Base-by-base conservation (phyloP, 2,113 vertebrate genomes). In the Macquaria australasica region DNA sequence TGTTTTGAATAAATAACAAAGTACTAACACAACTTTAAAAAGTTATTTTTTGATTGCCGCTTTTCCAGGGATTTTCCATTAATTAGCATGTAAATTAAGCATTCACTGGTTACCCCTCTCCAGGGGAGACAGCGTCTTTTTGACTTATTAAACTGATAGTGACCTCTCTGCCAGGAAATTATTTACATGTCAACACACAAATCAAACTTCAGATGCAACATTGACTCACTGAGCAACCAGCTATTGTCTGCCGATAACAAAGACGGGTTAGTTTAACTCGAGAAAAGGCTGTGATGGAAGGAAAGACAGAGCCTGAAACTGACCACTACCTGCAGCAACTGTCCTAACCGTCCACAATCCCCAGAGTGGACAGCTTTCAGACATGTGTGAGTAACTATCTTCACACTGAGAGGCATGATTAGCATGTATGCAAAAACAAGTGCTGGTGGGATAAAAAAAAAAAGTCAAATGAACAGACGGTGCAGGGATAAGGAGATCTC, bases 161-260 rank as follows among this genome's bases (percentile, higher is more conserved):
- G 72, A 87, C 87, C 84, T 77, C 55, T 74, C n/a, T 9, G 81
- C 70, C 43, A 60, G 67, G 3, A 79, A 69, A 87, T 91, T 71
- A 84, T 77, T 88, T 84, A 87, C 81, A 89, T 39, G 88, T 85
- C 88, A 88, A 67, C 85, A 87, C 82, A 72, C 77, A 84, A 69
- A 70, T 73, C 39, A 81, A 75, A 81, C 73, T 18, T 81, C 67
- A 53, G 59, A 71, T 34, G 64, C 71, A 64, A 60, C 87, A 77
- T 18, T 12, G 60, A 43, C 58, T 62, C 25, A 2, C 18, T 43
- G 85, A 56, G 50, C 37, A 28, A 28, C 8, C 18, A 3, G 51
- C 48, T 23, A 77, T 88, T 92, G 88, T 90, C 12, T 16, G 41
- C 6, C 1, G 1, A 6, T 18, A 67, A 89, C 87, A 79, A 88